Base-by-base conservation (phyloP, 2,113 vertebrate species). In the Baryphthengus martii region DNA sequence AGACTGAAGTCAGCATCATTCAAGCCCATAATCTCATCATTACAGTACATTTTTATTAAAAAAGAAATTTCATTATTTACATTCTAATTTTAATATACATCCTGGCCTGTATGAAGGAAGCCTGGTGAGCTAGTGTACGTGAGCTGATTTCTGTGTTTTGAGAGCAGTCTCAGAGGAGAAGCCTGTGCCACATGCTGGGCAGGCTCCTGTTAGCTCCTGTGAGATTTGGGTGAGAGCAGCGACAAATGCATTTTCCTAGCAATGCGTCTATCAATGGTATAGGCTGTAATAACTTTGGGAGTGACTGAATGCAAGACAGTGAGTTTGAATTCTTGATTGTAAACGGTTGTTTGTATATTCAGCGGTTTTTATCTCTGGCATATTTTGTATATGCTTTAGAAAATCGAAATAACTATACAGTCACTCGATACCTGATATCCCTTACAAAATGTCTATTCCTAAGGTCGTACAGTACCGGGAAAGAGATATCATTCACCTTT, bases 51-150 rank as follows among this genome's bases (percentile, higher is more conserved):
- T 71, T 90, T 66, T 88, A 73, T 80, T 66, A 58, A 79, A 86
- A 53, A 53, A 40, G 56, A 78, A 90, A 88, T 63, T 56, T 91
- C 31, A 18, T 80, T 92, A 85, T 96, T 93, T 93, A 79, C 44
- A 72, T 75, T 85, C 39, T 40, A 0, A 52, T 88, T 82, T 70
- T 50, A 86, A 70, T 67, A 52, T 40, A 55, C 9, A 59, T 0
- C 6, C 62, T 63, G 55, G 52, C n/a, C n/a, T 66, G 82, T 71
- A 24, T 88, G 73, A 91, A 88, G 52, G 68, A 84, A 56, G 4
- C 66, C 68, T 61, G 65, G 29, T 65, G 62, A 75, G 44, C 40
- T 68, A 71, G n/a, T 24, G 61, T 77, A 63, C 3, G 1, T 4
- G 4, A 72, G 63, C 28, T 40, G 72, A 62, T 66, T 73, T 66